Evolutionary conservation across 2,888 invertebrate species (phyloP).

Genomic region (Drosophila testacea): DNA sequence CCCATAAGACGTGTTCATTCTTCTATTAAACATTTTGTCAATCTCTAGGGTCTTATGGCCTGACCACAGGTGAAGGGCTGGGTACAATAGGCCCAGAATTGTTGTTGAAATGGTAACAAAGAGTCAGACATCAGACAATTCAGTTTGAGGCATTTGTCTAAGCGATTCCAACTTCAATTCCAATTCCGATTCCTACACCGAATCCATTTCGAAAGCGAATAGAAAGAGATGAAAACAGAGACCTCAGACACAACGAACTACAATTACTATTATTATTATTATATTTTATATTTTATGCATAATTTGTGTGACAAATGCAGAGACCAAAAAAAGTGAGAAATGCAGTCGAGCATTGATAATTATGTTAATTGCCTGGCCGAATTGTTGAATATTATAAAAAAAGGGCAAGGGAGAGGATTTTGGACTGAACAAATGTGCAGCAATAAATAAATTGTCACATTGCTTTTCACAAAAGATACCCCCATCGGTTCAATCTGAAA

Average conservation of each 20-base stretch:
- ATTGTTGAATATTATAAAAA: slow-evolving; percentile 47
- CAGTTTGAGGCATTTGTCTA: slow-evolving; percentile 38
- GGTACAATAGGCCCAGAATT: slow-evolving; percentile 50
- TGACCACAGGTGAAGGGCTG: slow-evolving; percentile 61
- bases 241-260: slow-evolving; percentile 17
- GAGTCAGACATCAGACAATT: slow-evolving; percentile 25
- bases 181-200: slow-evolving; percentile 47
- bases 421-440: slow-evolving; percentile 45
- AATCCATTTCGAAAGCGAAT: slow-evolving; percentile 72
- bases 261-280: slow-evolving; percentile 15
- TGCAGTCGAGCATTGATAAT: slow-evolving; percentile 72
- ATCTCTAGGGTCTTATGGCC: not conserved
- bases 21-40: slow-evolving; percentile 1
- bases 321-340: slow-evolving; percentile 50
- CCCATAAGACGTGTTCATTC: slow-evolving; percentile 33
- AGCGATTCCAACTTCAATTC: slow-evolving; percentile 53
- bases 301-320: slow-evolving; percentile 77
- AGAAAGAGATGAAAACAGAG: slow-evolving; percentile 33
- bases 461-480: slow-evolving; percentile 34
- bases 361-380: slow-evolving; percentile 68
- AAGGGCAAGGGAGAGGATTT: not conserved
- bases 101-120: slow-evolving; percentile 61
- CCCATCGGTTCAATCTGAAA: not conserved
- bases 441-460: slow-evolving; percentile 53
- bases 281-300: slow-evolving; percentile 58